Percentiles rank a stretch among this genome's conserved stretches.
phyloP scores from a whole-genome alignment of 2,888 invertebrate genomes.

The Macaria notata region DNA sequence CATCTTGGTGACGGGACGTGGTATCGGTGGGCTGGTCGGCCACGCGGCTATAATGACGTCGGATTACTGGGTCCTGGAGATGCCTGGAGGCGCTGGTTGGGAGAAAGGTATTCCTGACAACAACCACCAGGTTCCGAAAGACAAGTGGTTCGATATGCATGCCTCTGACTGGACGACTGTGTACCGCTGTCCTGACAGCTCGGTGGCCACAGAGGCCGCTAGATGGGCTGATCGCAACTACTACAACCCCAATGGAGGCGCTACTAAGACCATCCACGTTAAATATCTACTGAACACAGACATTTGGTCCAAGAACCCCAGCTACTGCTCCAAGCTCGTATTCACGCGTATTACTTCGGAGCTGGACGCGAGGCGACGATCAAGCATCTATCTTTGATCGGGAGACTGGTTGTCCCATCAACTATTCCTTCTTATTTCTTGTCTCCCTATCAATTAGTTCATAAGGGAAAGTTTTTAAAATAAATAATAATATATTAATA shows the following conservation, averaged over 20 bases:
- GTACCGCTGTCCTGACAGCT: conserved; percentile 48
- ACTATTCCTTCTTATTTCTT: conserved; percentile 53
- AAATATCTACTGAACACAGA: conserved; percentile 47
- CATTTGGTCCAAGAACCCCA: conserved; percentile 48
- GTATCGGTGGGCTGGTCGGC: conserved; percentile 49
- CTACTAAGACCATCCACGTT: conserved; percentile 50
- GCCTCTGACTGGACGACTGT: conserved; percentile 55
- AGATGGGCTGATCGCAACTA: conserved; percentile 54
- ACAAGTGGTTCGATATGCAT: conserved; percentile 53
- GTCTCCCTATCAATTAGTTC: conserved; percentile 46
- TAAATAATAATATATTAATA: too few species aligned
- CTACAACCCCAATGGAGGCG: conserved; percentile 48
- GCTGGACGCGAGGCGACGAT: conserved; percentile 50
- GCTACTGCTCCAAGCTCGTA: conserved; percentile 61
- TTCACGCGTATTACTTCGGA: conserved; percentile 57
- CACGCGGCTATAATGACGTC: conserved; percentile 60
- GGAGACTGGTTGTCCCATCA: conserved; percentile 45
- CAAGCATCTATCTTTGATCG: conserved; percentile 36
- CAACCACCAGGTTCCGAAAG: conserved; percentile 52
- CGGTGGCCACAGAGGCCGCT: conserved; percentile 46
- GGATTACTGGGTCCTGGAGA: conserved; percentile 55
- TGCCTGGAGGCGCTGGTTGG: conserved; percentile 53
- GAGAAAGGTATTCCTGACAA: conserved; percentile 46
- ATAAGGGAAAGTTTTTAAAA: conserved; percentile 55
- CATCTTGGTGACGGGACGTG: conserved; percentile 49